Evolutionary conservation across 2,888 invertebrate genomes (phyloP).

Genomic region (Colletes collaris): DNA sequence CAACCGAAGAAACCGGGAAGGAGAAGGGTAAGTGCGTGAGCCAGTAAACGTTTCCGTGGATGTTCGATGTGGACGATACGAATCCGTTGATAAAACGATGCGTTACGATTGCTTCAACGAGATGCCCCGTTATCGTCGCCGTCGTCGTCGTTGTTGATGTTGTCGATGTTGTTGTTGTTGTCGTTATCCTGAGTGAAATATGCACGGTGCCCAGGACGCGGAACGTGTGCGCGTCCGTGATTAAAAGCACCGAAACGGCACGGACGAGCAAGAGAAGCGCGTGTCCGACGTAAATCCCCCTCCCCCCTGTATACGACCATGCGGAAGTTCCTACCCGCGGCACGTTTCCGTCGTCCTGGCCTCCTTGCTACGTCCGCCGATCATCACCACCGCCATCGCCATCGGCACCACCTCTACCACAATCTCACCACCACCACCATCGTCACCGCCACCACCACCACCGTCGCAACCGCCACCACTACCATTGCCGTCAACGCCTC

Average conservation of each 20-base stretch:
- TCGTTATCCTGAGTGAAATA: background rate
- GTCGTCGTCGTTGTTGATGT: slow-evolving; percentile 12
- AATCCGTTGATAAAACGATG: slow-evolving; percentile 12
- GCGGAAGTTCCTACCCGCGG: slow-evolving; percentile 48
- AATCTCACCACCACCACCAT: slow-evolving; percentile 54
- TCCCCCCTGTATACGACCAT: slow-evolving; percentile 18
- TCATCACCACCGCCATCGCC: slow-evolving; percentile 58
- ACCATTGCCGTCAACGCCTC: slow-evolving; percentile 66
- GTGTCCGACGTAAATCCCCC: background rate
- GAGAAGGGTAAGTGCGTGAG: slow-evolving; percentile 61
- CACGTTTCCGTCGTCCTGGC: slow-evolving; percentile 57
- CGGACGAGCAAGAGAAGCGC: background rate
- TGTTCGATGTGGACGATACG: slow-evolving; percentile 26
- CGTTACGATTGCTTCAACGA: background rate
- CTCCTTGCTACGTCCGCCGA: slow-evolving; percentile 46
- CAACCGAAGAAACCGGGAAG: slow-evolving; percentile 43
- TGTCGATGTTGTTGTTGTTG: background rate
- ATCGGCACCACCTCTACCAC: slow-evolving; percentile 55
- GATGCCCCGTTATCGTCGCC: background rate
- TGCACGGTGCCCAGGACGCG: background rate
- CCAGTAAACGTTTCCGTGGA: slow-evolving; percentile 49
- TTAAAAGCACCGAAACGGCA: background rate
- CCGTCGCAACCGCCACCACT: slow-evolving; percentile 52
- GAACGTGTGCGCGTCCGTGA: background rate
- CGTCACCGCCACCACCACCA: slow-evolving; percentile 24